A percentile compares a stretch with the other conserved stretches of the same genome.
Conservation (phyloP, 1,140 invertebrate genomes). For the Cotesia chilonis region DNA sequence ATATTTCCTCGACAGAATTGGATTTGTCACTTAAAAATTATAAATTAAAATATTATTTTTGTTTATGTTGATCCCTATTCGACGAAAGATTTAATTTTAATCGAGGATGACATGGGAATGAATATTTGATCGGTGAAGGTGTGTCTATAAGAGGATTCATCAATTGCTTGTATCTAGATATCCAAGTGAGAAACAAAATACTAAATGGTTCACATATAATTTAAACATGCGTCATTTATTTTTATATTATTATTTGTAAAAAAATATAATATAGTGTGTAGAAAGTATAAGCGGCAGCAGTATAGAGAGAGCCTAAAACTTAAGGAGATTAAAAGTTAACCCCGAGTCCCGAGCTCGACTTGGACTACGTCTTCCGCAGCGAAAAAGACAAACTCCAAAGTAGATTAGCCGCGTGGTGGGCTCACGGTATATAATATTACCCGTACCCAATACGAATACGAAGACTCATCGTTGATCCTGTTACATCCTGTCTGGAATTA, state of each 20-base stretch:
- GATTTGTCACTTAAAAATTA: conserved; percentile 26
- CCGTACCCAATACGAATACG: conserved; percentile 7
- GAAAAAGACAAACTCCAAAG: conserved; percentile 45
- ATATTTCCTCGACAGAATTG: conserved; percentile 17
- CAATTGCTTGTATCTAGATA: not conserved
- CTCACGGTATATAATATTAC: conserved; percentile 58
- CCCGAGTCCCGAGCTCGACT: conserved; percentile 34
- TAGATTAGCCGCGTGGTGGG: conserved; percentile 54
- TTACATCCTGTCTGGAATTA: conserved; percentile 61
- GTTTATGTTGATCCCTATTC: not conserved
- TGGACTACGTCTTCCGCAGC: conserved; percentile 29
- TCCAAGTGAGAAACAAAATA: not conserved
- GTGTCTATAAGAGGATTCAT: conserved; percentile 27
- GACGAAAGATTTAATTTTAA: not conserved
- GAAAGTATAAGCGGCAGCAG: not conserved
- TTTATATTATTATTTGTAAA: no score
- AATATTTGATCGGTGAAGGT: not conserved
- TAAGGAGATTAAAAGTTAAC: conserved; percentile 62
- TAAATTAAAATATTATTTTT: not conserved
- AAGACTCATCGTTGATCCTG: conserved; percentile 53
- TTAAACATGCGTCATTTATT: not conserved
- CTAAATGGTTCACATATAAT: conserved; percentile 8
- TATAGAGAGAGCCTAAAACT: conserved; percentile 47
- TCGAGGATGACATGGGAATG: conserved; percentile 4
- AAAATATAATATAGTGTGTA: no score